Evolutionary conservation across 2,888 invertebrate genomes (phyloP).

Genomic region (Pheosia tremula): DNA sequence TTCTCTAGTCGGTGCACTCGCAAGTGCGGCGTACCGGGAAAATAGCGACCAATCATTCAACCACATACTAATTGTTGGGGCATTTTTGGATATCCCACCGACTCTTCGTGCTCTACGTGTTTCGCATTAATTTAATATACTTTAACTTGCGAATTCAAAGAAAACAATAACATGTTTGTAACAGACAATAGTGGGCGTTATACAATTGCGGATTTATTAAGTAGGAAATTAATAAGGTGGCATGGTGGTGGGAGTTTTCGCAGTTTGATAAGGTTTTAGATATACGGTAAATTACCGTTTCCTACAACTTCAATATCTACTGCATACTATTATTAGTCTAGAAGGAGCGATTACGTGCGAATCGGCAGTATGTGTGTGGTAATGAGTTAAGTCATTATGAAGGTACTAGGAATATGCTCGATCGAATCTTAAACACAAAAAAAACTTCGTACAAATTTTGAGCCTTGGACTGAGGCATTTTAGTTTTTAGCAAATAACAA

Average conservation of each 20-base stretch:
- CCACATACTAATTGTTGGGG: conserved; percentile 23
- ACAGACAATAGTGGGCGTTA: background rate
- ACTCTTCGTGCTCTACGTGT: conserved; percentile 2
- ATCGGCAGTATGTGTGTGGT: too few relatives aligned
- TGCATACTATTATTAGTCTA: background rate
- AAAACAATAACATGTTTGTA: background rate
- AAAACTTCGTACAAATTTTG: too few relatives aligned
- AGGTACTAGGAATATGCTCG: too few relatives aligned
- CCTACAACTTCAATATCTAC: background rate
- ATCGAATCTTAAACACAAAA: too few relatives aligned
- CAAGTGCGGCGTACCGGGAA: conserved; percentile 32
- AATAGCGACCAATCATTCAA: conserved; percentile 31
- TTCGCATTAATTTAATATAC: conserved; percentile 4
- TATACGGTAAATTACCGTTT: background rate
- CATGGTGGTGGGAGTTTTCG: background rate
- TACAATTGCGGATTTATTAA: background rate
- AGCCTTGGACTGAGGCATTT: too few relatives aligned
- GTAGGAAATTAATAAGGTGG: background rate
- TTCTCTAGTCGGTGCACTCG: conserved; percentile 33
- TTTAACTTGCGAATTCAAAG: conserved; percentile 5
- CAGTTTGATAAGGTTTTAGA: background rate
- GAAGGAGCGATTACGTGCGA: too few relatives aligned
- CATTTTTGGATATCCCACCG: conserved; percentile 17
- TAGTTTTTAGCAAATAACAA: too few relatives aligned
- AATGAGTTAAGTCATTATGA: background rate